phyloP scores from a whole-genome alignment of 2,888 invertebrate genomes.

The Leptopilina syphax region DNA sequence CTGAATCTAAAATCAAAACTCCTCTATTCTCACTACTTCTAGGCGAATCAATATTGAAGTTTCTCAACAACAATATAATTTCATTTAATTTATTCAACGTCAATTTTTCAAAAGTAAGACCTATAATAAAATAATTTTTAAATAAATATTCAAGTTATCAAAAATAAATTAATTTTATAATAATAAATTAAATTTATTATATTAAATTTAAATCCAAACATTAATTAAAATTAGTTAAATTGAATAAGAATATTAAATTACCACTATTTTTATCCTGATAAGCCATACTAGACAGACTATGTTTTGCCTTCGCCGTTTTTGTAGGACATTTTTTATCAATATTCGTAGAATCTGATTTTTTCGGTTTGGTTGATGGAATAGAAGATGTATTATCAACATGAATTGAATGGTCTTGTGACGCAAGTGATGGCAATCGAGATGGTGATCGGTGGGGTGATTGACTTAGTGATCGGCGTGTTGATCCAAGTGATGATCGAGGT shows the following conservation, averaged over 20 bases:
- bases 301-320: not conserved
- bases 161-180: not conserved
- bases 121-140: not conserved
- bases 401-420: too few relatives aligned
- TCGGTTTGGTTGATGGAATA: too few relatives aligned
- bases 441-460: too few relatives aligned
- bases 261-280: conserved; percentile 1
- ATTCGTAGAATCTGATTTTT: too few relatives aligned
- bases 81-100: not conserved
- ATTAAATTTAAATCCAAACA: too few relatives aligned
- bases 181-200: too few relatives aligned
- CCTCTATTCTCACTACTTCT: not conserved
- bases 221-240: not conserved
- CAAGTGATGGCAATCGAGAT: too few relatives aligned
- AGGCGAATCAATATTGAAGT: not conserved
- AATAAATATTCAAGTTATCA: not conserved
- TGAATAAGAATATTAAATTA: not conserved
- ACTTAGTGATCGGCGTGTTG: too few relatives aligned
- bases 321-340: not conserved
- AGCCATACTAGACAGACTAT: not conserved
- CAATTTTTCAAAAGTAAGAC: not conserved
- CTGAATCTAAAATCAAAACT: not conserved
- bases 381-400: too few relatives aligned
- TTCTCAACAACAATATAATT: not conserved
- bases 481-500: too few relatives aligned